Base-by-base conservation (phyloP, 2,888 invertebrate species). In the Trichogramma evanescens region DNA sequence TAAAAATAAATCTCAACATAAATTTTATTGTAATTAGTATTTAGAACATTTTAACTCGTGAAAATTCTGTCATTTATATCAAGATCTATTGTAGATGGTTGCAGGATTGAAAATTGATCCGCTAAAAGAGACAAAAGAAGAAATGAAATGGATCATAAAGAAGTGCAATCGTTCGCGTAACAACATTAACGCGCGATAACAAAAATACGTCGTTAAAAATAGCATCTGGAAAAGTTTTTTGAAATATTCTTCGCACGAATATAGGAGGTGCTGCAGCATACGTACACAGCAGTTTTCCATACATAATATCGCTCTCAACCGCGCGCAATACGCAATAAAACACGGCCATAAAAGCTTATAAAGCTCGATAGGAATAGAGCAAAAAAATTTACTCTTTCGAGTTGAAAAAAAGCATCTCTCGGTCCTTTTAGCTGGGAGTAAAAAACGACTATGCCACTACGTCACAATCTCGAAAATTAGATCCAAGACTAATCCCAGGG, bases 391-490 rank as follows among this genome's bases (percentile, higher is more conserved):
- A 51, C 56, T 44, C 4, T 13, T 38, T 8, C 50, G 42, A 54
- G 7, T 26, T 26, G 26, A 26, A 26, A 26, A 26, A 49, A 49
- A 45, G 56, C 50, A 13, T 1, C 40, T 1, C n/a, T 10, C 26
- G 4, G 26, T 13, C 48, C 26, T 48, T 13, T 6, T 13, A 13
- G 48, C n/a, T 6, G n/a, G 10, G 48, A 48, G 10, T 10, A 48
- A n/a, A 10, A 48, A 48, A 10, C 6, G 54, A 10, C 7, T 56
- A 10, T 26, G 10, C 48, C 48, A 54, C 41, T 46, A 26, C 39
- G 42, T 59, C 45, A 48, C 53, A 62, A 64, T 62, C 58, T 64
- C 39, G 58, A 62, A 64, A 64, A 64, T 64, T 61, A 64, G 59
- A 62, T 64, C 59, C 56, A 59, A 64, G 52, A 62, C 62, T 59